These are phyloP conservation scores for Stegophylla sp. DNA, from an alignment of 2,888 invertebrate species.

Conservation along the genomic window DNA sequence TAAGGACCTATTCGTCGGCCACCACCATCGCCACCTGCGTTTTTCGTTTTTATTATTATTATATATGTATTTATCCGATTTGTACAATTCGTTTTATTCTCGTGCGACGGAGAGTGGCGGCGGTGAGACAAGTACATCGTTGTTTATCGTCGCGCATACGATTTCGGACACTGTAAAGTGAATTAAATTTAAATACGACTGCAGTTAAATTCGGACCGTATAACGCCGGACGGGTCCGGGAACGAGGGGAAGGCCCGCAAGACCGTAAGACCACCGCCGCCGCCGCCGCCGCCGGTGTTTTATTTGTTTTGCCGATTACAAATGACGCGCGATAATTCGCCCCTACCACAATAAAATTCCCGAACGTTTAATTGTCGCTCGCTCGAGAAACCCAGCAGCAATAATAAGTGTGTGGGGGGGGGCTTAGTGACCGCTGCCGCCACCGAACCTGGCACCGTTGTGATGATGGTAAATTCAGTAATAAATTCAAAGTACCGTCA, in stretches of 20 bases:
- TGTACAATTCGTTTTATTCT: background rate
- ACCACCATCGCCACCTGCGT: background rate
- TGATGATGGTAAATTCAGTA: too few relatives aligned
- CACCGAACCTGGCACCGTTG: too few relatives aligned
- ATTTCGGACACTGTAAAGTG: slow-evolving; percentile 7
- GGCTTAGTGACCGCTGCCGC: too few relatives aligned
- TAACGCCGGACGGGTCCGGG: slow-evolving; percentile 4
- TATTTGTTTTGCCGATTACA: slow-evolving; percentile 13
- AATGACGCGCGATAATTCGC: background rate
- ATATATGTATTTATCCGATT: background rate
- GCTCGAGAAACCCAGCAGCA: too few relatives aligned
- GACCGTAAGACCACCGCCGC: too few relatives aligned
- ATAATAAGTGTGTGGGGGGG: too few relatives aligned
- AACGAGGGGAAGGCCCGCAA: too few relatives aligned
- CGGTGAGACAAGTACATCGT: background rate
- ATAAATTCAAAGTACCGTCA: background rate
- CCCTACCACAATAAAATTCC: slow-evolving; percentile 1
- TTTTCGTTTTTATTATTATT: background rate
- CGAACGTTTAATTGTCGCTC: slow-evolving; percentile 15
- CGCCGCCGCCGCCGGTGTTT: too few relatives aligned
- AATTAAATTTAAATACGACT: slow-evolving; percentile 36
- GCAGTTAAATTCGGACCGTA: slow-evolving; percentile 13
- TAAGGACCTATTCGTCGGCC: too few relatives aligned
- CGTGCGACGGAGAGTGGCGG: too few relatives aligned
- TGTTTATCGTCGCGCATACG: slow-evolving; percentile 26